A percentile compares a stretch with the other conserved stretches of the same genome.
phyloP scores from a whole-genome alignment of 2,888 invertebrate species.

The Andricus quercusramuli region DNA sequence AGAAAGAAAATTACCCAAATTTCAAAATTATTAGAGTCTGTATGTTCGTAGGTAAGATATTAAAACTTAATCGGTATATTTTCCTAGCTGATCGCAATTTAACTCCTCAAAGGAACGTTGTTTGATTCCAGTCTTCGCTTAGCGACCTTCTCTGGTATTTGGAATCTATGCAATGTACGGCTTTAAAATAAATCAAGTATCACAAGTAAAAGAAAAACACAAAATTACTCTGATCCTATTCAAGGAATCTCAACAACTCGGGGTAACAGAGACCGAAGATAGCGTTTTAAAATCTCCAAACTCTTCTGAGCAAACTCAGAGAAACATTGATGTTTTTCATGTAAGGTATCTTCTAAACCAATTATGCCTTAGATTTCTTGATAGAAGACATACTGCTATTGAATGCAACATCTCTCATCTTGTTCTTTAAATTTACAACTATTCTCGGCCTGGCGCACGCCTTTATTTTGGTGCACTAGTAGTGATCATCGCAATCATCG shows the following conservation, averaged over 20 bases:
- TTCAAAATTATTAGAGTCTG: slow-evolving; percentile 42
- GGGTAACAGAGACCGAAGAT: slow-evolving; percentile 29
- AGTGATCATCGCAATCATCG: slow-evolving; percentile 32
- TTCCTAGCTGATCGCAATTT: slow-evolving; percentile 68
- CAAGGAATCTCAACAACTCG: slow-evolving; percentile 17
- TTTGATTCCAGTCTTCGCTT: slow-evolving; percentile 37
- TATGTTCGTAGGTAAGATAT: slow-evolving; percentile 50
- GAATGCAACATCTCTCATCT: not conserved
- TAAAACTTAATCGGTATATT: slow-evolving; percentile 61
- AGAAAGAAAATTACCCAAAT: slow-evolving; percentile 50
- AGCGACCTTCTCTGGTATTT: slow-evolving; percentile 11
- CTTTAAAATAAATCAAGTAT: slow-evolving; percentile 29
- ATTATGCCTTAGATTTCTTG: slow-evolving; percentile 30
- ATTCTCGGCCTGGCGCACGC: slow-evolving; percentile 29
- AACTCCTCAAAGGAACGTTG: slow-evolving; percentile 48
- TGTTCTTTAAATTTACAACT: not conserved
- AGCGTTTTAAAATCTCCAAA: slow-evolving; percentile 8
- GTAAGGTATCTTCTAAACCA: not conserved
- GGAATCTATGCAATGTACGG: slow-evolving; percentile 35
- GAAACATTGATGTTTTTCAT: slow-evolving; percentile 2
- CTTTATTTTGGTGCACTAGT: slow-evolving; percentile 20
- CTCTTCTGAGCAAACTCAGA: not conserved
- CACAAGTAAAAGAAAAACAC: not conserved
- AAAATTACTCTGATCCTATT: not conserved
- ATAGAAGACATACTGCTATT: not conserved